A percentile compares a stretch with the other conserved stretches of the same genome.
phyloP scores from a whole-genome alignment of 2,888 invertebrate species.

The Hylaea fasciaria region DNA sequence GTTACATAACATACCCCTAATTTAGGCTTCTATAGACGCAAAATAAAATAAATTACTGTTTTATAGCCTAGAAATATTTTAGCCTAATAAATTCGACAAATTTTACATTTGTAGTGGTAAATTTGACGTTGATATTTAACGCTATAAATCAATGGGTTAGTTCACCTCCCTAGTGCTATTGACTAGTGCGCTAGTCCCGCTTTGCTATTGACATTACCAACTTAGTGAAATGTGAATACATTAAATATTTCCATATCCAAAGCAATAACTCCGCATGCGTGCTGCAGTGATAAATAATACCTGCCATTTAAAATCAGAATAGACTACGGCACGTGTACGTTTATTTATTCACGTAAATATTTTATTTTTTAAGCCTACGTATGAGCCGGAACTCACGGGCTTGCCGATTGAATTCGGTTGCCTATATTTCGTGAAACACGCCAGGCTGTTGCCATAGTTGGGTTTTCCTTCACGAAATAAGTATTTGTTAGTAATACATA shows the following conservation, averaged over 20 bases:
- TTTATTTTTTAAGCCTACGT: conserved; percentile 57
- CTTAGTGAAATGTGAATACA: no score
- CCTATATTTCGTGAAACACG: conserved; percentile 44
- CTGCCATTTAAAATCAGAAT: conserved; percentile 36
- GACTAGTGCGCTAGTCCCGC: no score
- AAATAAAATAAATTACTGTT: no score
- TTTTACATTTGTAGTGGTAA: no score
- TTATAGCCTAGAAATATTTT: no score
- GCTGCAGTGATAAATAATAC: conserved; percentile 17
- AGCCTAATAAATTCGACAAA: no score
- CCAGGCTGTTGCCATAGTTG: conserved; percentile 19
- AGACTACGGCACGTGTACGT: conserved; percentile 45
- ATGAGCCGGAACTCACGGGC: conserved; percentile 53
- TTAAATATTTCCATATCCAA: neutral
- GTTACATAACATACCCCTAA: no score
- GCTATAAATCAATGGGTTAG: no score
- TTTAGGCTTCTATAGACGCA: no score
- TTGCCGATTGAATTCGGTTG: conserved; percentile 49
- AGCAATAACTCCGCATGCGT: conserved; percentile 3
- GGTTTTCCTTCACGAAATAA: neutral
- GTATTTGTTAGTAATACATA: neutral
- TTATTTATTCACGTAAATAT: conserved; percentile 49
- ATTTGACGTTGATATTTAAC: no score
- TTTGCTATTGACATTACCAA: no score
- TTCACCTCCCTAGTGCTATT: no score